Evolutionary conservation across 2,113 vertebrate genomes (phyloP).

Genomic region (Camelus dromedarius): DNA sequence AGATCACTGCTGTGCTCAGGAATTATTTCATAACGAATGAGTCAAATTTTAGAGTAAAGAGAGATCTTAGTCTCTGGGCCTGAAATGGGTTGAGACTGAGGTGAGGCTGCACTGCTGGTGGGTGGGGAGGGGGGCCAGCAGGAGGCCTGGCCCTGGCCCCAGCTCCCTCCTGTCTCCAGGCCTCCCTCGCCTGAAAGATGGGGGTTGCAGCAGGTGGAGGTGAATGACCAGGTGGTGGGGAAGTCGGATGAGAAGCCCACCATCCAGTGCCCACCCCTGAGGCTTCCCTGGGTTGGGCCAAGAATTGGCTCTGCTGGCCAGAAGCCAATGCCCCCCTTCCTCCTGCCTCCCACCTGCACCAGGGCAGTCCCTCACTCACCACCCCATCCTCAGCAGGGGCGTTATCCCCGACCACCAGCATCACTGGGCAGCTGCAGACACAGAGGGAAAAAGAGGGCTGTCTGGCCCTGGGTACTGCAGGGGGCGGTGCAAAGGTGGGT

Average conservation of each 20-base stretch:
- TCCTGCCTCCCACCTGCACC: fast-evolving
- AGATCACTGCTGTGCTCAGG: background rate
- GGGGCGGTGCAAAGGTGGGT: background rate
- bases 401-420: conserved; percentile 98
- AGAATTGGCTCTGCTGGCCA: background rate
- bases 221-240: too few species aligned
- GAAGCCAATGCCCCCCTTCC: background rate
- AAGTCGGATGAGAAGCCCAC: background rate
- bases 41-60: background rate
- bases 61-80: background rate
- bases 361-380: conserved; percentile 88
- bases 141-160: background rate
- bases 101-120: background rate
- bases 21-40: background rate
- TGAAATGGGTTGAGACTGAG: background rate
- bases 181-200: background rate
- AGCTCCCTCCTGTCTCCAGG: background rate
- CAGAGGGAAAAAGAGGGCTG: conserved; percentile 17
- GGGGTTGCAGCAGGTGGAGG: background rate
- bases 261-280: fast-evolving
- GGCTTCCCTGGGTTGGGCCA: background rate
- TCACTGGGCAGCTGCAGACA: conserved; percentile 93
- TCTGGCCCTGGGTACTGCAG: background rate
- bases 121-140: fast-evolving
- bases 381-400: conserved; percentile 97